These are phyloP conservation scores for Mesitornis unicolor DNA, from an alignment of 2,113 vertebrate genomes.

Conservation along the genomic window DNA sequence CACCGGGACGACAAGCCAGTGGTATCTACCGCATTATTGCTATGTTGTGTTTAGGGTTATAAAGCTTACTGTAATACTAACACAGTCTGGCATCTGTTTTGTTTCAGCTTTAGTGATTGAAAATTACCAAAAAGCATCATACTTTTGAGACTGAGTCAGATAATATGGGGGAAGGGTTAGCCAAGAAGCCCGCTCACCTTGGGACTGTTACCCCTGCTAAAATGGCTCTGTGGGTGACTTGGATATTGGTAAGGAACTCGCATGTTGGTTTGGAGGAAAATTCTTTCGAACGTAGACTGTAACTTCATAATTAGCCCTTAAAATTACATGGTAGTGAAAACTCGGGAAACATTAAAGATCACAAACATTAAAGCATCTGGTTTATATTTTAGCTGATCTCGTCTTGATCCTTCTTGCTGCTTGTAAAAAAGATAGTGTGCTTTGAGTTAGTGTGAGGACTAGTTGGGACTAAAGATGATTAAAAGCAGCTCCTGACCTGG, in stretches of 20 bases:
- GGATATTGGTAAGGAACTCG: slow-evolving; percentile 15
- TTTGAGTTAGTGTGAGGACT: background rate
- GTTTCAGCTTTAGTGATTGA: slow-evolving; percentile 7
- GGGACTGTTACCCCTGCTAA: background rate
- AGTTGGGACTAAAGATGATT: background rate
- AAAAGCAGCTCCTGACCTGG: background rate
- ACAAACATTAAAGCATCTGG: slow-evolving; percentile 26
- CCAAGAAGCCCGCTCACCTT: background rate
- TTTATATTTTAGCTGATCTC: slow-evolving; percentile 22
- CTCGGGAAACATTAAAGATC: slow-evolving; percentile 27
- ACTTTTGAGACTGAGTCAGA: background rate
- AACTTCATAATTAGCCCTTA: slow-evolving; percentile 69
- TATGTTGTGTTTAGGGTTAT: slow-evolving; percentile 21
- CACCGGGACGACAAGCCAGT: background rate
- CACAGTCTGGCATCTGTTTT: slow-evolving; percentile 35
- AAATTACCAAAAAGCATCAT: background rate
- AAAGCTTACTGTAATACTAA: slow-evolving; percentile 24
- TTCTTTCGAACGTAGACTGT: slow-evolving; percentile 15
- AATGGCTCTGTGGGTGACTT: slow-evolving; percentile 2
- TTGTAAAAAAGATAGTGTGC: background rate
- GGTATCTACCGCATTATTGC: background rate
- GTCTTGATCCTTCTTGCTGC: background rate
- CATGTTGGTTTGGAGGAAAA: slow-evolving; percentile 37
- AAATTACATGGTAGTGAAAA: slow-evolving; percentile 66
- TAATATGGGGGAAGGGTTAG: background rate